These are phyloP conservation scores for Meta bourneti DNA, from an alignment of 2,888 invertebrate genomes.

Conservation along the genomic window DNA sequence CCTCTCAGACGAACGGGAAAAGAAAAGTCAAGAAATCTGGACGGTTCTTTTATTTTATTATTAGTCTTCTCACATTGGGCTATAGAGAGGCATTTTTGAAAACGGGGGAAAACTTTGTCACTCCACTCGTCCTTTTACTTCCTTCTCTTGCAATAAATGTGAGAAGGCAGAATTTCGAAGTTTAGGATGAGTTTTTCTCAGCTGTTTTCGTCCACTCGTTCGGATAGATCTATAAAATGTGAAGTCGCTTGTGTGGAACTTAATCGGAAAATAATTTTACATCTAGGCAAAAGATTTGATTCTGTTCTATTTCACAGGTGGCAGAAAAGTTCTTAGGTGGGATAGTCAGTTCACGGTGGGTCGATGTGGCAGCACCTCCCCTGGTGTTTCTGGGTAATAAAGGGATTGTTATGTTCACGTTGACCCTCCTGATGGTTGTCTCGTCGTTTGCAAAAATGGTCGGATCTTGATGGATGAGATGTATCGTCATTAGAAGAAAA, in stretches of 20 bases:
- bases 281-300: neutral
- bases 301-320: no score
- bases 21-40: constrained; percentile 33
- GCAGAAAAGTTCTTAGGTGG: no score
- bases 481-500: no score
- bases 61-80: constrained; percentile 28
- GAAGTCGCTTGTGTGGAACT: neutral
- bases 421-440: no score
- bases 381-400: no score
- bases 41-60: constrained; percentile 49
- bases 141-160: neutral
- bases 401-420: no score
- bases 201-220: neutral
- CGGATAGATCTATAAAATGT: neutral
- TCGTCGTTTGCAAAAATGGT: no score
- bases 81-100: constrained; percentile 42
- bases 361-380: no score
- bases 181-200: neutral
- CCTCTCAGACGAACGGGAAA: constrained; percentile 9
- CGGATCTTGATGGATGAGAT: no score
- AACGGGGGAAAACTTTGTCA: constrained; percentile 39
- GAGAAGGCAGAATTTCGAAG: neutral
- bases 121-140: neutral
- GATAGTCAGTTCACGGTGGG: no score
- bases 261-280: neutral